Conservation (phyloP, 2,113 vertebrate genomes). For the Proteles cristata region DNA sequence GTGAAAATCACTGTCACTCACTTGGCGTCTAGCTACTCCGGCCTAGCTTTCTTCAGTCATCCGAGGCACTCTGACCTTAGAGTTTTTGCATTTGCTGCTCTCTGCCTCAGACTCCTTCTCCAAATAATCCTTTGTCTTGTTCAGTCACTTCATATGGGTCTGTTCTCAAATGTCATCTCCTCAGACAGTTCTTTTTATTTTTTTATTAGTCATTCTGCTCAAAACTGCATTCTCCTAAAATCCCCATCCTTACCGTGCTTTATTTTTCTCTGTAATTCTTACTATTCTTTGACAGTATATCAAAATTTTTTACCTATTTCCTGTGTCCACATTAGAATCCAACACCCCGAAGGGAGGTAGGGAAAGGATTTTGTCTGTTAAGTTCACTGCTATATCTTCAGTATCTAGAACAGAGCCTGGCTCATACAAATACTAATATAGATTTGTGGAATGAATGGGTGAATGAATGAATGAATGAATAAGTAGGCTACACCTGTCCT, state of each 20-base stretch:
- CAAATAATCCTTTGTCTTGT: neutral
- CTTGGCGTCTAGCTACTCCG: neutral
- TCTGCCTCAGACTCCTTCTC: neutral
- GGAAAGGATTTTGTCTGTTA: neutral
- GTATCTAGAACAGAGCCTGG: neutral
- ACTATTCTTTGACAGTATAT: neutral
- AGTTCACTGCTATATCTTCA: neutral
- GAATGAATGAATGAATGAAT: neutral
- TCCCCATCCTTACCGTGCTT: neutral
- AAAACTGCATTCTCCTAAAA: slow-evolving; percentile 3
- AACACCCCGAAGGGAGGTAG: neutral
- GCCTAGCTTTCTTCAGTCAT: neutral
- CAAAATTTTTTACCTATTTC: neutral
- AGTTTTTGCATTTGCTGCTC: slow-evolving; percentile 36
- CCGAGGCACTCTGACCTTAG: neutral
- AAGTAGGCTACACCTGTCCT: neutral
- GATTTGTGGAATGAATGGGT: neutral
- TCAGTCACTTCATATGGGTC: neutral
- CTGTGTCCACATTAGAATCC: neutral
- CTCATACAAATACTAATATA: neutral
- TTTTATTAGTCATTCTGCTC: slow-evolving; percentile 15
- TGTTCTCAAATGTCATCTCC: neutral
- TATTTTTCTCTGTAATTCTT: slow-evolving; percentile 27
- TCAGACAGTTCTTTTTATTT: neutral
- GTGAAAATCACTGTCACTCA: neutral